Evolutionary conservation across 2,888 invertebrate species (phyloP).

Genomic region (Polydrusus pterygomalis): DNA sequence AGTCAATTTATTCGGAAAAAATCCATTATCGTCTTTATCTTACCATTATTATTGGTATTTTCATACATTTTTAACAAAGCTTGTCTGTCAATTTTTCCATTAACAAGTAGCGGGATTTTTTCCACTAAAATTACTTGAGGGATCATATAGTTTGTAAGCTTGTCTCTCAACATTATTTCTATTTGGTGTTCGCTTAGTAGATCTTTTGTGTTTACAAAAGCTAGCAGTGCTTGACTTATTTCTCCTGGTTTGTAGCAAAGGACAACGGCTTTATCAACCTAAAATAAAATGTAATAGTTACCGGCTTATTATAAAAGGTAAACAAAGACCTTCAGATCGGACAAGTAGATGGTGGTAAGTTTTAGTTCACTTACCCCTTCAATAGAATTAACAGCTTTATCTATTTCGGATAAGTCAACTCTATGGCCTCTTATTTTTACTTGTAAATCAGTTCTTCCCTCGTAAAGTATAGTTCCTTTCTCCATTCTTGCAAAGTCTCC

Average conservation of each 20-base stretch:
- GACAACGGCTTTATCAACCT: constrained; percentile 84
- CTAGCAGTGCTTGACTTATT: constrained; percentile 82
- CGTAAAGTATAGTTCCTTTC: constrained; percentile 80
- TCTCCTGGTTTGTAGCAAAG: constrained; percentile 86
- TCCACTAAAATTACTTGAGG: constrained; percentile 86
- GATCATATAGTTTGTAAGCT: constrained; percentile 85
- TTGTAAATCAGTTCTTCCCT: constrained; percentile 91
- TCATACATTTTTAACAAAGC: constrained; percentile 84
- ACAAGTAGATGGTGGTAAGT: background rate
- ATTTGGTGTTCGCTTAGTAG: constrained; percentile 76
- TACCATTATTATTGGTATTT: constrained; percentile 81
- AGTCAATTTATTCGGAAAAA: no score
- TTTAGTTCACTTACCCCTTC: constrained; percentile 69
- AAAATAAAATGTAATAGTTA: constrained; percentile 31
- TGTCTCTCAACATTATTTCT: constrained; percentile 78
- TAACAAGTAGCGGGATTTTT: constrained; percentile 86
- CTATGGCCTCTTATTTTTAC: constrained; percentile 89
- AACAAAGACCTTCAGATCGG: no score
- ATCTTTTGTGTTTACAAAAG: constrained; percentile 76
- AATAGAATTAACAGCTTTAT: constrained; percentile 80
- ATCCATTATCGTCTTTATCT: constrained; percentile 58
- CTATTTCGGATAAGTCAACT: constrained; percentile 90
- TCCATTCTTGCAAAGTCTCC: constrained; percentile 88
- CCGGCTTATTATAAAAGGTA: no score
- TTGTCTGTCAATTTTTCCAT: constrained; percentile 92